Conservation (phyloP, 2,797 vertebrate genomes). For the Propithecus perrieri region DNA sequence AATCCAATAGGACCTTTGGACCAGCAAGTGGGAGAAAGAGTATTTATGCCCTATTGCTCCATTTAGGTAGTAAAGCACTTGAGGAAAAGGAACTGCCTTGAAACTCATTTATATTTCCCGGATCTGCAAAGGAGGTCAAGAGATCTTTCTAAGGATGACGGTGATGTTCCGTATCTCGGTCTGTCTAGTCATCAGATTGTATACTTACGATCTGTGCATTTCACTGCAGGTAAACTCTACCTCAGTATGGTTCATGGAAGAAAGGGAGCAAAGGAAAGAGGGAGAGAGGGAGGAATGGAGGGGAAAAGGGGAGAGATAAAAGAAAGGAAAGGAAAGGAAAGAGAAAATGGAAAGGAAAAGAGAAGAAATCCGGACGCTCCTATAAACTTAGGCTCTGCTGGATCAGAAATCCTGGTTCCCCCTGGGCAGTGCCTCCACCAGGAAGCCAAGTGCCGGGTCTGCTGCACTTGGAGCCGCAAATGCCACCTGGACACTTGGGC, state of each 20-base stretch:
- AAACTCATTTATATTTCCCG: neutral
- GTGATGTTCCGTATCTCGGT: neutral
- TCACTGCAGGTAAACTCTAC: neutral
- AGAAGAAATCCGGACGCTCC: neutral
- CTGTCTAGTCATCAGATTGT: neutral
- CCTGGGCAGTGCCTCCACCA: neutral
- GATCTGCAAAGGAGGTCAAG: neutral
- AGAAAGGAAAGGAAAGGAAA: neutral
- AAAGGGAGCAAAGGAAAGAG: accelerated
- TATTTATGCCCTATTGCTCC: neutral
- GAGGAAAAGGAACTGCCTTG: neutral
- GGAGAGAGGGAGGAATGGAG: accelerated
- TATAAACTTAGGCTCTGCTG: neutral
- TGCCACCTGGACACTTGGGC: neutral
- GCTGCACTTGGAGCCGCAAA: neutral
- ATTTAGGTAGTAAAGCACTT: neutral
- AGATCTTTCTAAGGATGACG: neutral
- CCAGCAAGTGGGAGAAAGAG: neutral
- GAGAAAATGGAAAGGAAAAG: neutral
- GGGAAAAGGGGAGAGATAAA: accelerated
- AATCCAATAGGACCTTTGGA: neutral
- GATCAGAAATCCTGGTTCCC: neutral
- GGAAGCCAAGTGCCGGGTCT: neutral
- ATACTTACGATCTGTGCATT: neutral
- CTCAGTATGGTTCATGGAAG: neutral